Evolutionary conservation across 2,113 vertebrate genomes (phyloP).

Genomic region (Varanus salvator): DNA sequence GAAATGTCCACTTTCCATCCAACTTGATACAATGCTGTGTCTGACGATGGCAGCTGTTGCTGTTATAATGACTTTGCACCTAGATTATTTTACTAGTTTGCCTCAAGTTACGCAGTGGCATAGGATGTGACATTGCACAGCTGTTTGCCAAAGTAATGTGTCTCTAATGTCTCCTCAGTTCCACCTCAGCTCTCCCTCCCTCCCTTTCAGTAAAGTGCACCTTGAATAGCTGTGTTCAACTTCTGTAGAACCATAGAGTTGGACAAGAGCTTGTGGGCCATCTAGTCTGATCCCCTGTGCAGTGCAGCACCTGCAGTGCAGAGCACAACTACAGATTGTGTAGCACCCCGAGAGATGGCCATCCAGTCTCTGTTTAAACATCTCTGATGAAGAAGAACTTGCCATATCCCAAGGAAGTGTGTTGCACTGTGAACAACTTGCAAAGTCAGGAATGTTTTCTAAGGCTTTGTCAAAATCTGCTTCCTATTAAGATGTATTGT

Average conservation of each 20-base stretch:
- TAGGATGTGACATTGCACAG: background rate
- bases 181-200: background rate
- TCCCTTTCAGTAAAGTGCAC: background rate
- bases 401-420: background rate
- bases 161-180: background rate
- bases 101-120: background rate
- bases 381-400: background rate
- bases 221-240: too few species aligned
- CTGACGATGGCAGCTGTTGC: background rate
- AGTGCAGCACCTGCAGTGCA: background rate
- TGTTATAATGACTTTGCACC: background rate
- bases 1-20: background rate
- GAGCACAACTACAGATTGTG: background rate
- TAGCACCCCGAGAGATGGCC: background rate
- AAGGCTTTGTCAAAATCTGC: background rate
- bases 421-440: background rate
- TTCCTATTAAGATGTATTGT: background rate
- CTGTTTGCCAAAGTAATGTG: background rate
- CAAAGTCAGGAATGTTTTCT: background rate
- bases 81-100: background rate
- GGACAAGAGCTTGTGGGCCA: background rate
- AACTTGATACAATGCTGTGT: background rate
- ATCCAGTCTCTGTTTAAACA: background rate
- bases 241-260: background rate
- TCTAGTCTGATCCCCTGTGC: background rate